Evolutionary conservation across 2,113 vertebrate species (phyloP).

Genomic region (Benitochromis conjunctus): DNA sequence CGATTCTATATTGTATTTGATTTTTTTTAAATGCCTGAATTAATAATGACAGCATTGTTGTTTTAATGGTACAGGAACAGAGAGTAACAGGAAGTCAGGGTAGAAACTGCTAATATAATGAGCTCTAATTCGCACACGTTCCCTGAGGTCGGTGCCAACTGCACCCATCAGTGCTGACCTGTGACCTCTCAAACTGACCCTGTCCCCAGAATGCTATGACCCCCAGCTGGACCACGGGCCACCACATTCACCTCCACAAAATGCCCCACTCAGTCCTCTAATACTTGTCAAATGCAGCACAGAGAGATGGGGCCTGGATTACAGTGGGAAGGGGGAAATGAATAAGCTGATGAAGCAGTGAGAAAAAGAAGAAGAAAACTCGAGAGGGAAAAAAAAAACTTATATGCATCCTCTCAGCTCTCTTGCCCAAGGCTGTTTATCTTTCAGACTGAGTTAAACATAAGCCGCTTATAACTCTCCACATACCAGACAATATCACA

Average conservation of each 20-base stretch:
- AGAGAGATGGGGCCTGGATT: neutral
- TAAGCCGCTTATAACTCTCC: constrained; percentile 60
- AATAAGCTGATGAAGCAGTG: neutral
- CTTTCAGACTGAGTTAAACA: constrained; percentile 65
- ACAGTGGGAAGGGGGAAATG: neutral
- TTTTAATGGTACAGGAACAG: neutral
- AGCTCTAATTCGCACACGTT: neutral
- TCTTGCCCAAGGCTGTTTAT: constrained; percentile 62
- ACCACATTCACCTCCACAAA: constrained; percentile 26
- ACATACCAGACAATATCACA: constrained; percentile 74
- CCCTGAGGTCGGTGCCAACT: constrained; percentile 58
- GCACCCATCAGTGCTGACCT: constrained; percentile 42
- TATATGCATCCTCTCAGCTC: constrained; percentile 39
- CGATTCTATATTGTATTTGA: neutral
- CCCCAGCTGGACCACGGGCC: constrained; percentile 43
- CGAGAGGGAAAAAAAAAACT: constrained; percentile 2
- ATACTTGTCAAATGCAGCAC: constrained; percentile 25
- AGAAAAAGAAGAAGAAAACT: neutral
- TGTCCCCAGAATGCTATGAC: constrained; percentile 32
- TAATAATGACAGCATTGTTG: neutral
- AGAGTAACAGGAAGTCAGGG: constrained; percentile 16
- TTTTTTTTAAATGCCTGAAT: neutral
- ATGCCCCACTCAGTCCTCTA: neutral
- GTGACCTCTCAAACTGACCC: constrained; percentile 50
- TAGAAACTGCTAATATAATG: constrained; percentile 22